Evolutionary conservation across 1,140 invertebrate species (phyloP), one percentile per base, ranked within the genome.

Genomic region (Sarcophaga peregrina): DNA sequence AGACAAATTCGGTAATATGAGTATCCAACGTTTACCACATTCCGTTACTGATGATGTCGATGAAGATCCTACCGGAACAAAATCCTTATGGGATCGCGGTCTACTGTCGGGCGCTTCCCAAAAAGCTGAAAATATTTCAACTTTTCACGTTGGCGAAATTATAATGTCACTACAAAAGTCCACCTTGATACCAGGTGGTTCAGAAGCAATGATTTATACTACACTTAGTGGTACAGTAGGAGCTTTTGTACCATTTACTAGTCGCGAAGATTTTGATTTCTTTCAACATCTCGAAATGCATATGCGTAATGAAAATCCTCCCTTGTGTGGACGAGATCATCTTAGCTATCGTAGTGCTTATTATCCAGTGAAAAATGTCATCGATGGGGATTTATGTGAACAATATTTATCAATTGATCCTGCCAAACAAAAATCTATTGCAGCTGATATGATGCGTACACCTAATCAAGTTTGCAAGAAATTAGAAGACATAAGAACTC

Each of bases 221-320:
- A 99, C 98, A 0, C 87, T 99, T 0, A 98, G 97, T 84, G 99
- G 99, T 11, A 95, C 96, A 8, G 95, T 99, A 1, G 99, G 98
- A 3, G 98, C 99, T 54, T 92, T 99, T 6, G 96, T 99, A 11
- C 98, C 99, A 0, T 99, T 99, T 86, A 98, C 98, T 0, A 98
- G 98, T 47, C 95, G 98, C 87, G 98, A 99, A 92, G 98, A 99
- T 91, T 97, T 98, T 86, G 98, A 99, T 89, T 99, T 99, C 88
- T 99, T 99, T 92, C 98, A 99, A 91, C 97, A 99, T 92, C 91
- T 99, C 80, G 99, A 99, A 91, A 99, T 99, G 98, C 98, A 99
- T 90, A 98, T 99, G 97, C 92, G 99, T 68, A 97, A 96, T 76
- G 98, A 99, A 91, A 96, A 99, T 91, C 94, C 97, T 0, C 98